Evolutionary conservation across 2,888 invertebrate species (phyloP), one percentile per base, ranked within the genome.

Genomic region (Polydrusus pterygomalis): DNA sequence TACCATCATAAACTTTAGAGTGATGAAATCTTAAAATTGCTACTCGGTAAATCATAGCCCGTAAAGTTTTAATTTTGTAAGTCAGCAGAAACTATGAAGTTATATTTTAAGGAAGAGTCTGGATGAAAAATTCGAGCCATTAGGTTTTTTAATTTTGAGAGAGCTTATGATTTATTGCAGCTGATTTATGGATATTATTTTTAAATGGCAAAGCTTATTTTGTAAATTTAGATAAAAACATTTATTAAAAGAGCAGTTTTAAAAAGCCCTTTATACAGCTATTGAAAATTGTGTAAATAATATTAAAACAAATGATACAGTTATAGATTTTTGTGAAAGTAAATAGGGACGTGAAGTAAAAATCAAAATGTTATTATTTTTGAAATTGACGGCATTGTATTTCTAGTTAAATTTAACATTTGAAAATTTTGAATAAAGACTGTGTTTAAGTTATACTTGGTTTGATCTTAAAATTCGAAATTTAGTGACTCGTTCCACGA

Each of bases 21-120:
- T 70, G 77, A 73, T 77, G 77, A 77, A 77, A 77, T 77, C 74
- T 60, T 49, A 63, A 74, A 77, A 77, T 70, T 74, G 77, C 70
- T 45, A 64, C 63, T 30, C 74, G 51, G 77, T 77, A 77, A 77
- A 77, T 77, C 77, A 77, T 74, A 70, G 25, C 67, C 56, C 49
- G 38, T 49, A 77, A 77, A 77, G 70, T 77, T 77, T 77, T 77
- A 77, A 77, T 77, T 77, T 70, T 70, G 56, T 77, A 77, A 77
- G 74, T 77, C 77, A 70, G 74, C 77, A 70, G 71, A 74, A 77
- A 77, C 77, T 77, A 77, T 77, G 77, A 70, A 77, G 74, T 77
- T 77, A 68, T 77, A 69, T 74, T 74, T 72, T 58, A 68, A 51
- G 49, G 67, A 68, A 63, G 64, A 74, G 45, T 63, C 40, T 43